Conservation (phyloP, 2,888 invertebrate species). For the Lasioglossum leucozonium region DNA sequence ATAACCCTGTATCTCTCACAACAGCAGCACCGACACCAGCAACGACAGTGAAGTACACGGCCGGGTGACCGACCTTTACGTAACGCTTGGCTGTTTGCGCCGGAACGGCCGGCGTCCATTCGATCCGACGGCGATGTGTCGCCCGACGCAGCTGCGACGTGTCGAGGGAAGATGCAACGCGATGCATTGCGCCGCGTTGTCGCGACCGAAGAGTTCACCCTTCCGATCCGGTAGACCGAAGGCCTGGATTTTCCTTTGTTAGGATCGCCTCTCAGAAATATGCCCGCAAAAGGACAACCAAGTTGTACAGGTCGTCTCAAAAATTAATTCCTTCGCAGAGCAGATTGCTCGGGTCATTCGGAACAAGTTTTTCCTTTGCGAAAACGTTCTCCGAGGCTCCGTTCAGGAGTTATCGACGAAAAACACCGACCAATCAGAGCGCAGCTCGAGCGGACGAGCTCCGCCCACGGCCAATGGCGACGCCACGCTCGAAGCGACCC, state of each 20-base stretch:
- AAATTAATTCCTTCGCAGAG: no score
- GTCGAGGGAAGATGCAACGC: constrained; percentile 30
- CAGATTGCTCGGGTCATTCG: no score
- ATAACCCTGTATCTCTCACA: constrained; percentile 34
- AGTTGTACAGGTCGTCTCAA: no score
- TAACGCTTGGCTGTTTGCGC: constrained; percentile 80
- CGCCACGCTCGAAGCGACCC: no score
- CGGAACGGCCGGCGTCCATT: constrained; percentile 74
- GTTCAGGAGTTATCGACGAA: no score
- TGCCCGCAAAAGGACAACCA: background rate
- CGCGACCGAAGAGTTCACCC: no score
- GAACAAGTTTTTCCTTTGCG: no score
- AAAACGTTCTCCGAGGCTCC: no score
- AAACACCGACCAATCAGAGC: no score
- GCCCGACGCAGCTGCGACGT: constrained; percentile 63
- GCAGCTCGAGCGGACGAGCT: no score
- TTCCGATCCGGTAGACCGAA: background rate
- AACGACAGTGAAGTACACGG: constrained; percentile 74
- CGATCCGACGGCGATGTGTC: constrained; percentile 68
- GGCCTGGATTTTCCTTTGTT: background rate
- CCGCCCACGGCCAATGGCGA: no score
- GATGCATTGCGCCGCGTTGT: background rate
- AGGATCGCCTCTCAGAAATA: no score
- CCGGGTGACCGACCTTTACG: constrained; percentile 85
- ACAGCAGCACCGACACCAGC: constrained; percentile 52